Evolutionary conservation across 2,113 vertebrate species (phyloP), one percentile per base, ranked within the genome.

Genomic region (Hemibagrus wyckioides): DNA sequence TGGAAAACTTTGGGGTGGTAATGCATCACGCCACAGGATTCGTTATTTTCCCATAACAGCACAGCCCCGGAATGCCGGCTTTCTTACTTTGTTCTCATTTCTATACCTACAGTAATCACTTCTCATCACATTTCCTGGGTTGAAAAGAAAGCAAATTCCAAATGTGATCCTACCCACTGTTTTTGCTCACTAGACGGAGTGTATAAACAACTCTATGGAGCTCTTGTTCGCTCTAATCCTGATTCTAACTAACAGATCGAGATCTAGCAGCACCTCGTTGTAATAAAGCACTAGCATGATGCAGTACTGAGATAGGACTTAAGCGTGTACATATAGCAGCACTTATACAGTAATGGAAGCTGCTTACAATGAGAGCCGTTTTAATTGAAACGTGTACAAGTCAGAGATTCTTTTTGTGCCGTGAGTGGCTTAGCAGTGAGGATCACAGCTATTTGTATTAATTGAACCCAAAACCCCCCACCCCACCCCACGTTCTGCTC

Each of bases 381-480:
- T 91, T 88, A 92, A 93, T 92, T 91, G 82, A 94, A 93, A 94
- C 73, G 85, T 89, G 92, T 52, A 87, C 85, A 67, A 90, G 84
- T 90, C 90, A 48, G 54, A 87, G 83, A 88, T 91, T 94, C 89
- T 92, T 91, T 88, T 89, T 89, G 90, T 89, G 82, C 85, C 83
- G 33, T 87, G 86, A 92, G 86, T 83, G 81, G 84, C 89, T 92
- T 89, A 91, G 92, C 89, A 90, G 84, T 1, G 44, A 90, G 87
- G 88, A 91, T 94, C 91, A 91, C 84, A 90, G 89, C 92, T 94
- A 92, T 93, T 94, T 94, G 91, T 94, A 93, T 94, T 93, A 94
- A 94, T 95, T 94, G 91, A 92, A 84, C 30, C 73, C 89, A n/a
- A n/a, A n/a, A n/a, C n/a, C n/a, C n/a, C n/a, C n/a, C n/a, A n/a